Conservation (phyloP, 2,797 vertebrate species). For the Anableps anableps region DNA sequence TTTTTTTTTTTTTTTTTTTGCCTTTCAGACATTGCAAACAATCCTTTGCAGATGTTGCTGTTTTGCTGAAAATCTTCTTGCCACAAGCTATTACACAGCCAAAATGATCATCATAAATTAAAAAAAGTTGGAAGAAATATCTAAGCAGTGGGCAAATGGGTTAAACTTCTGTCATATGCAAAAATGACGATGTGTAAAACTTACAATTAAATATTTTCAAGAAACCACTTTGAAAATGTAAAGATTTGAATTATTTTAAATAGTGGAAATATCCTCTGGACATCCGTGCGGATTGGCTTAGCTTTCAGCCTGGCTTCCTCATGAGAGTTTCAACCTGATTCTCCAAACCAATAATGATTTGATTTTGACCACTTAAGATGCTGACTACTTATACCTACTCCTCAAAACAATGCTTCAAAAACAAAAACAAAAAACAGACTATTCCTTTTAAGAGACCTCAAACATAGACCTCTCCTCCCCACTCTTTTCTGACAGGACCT, state of each 20-base stretch:
- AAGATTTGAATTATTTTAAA: background rate
- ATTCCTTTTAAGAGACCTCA: constrained; percentile 65
- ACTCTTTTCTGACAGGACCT: constrained; percentile 72
- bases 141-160: too few relatives aligned
- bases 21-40: background rate
- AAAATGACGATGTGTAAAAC: background rate
- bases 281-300: background rate
- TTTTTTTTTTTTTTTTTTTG: background rate
- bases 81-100: background rate
- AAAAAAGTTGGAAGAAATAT: too few relatives aligned
- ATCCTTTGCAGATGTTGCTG: background rate
- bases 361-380: background rate
- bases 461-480: constrained; percentile 76
- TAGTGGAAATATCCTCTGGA: background rate
- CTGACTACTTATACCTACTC: background rate
- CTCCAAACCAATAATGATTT: background rate
- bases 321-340: background rate
- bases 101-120: too few relatives aligned
- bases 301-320: background rate
- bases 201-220: background rate
- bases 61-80: background rate
- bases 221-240: background rate
- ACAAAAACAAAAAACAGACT: background rate
- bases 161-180: too few relatives aligned
- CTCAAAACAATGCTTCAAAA: background rate